Evolutionary conservation across 2,113 vertebrate species (phyloP).

Genomic region (Sinocyclocheilus anophthalmus): DNA sequence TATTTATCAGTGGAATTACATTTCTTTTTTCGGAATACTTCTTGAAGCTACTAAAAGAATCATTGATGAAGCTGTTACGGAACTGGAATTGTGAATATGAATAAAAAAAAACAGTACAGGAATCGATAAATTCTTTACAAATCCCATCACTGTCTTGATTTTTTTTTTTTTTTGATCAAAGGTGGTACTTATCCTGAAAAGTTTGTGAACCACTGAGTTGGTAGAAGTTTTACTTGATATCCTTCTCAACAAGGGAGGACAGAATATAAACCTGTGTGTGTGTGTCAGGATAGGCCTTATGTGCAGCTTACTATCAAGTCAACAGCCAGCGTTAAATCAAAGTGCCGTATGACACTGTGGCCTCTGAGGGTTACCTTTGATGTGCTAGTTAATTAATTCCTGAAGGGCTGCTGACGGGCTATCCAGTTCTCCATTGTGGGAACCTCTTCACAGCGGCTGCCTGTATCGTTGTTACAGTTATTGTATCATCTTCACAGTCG

Average conservation of each 20-base stretch:
- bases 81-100: not conserved
- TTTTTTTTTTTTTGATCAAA: constrained; percentile 3
- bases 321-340: constrained; percentile 28
- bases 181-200: not conserved
- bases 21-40: not conserved
- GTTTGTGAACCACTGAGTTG: not conserved
- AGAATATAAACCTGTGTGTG: not conserved
- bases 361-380: constrained; percentile 46
- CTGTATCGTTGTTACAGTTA: constrained; percentile 48
- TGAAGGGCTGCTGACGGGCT: constrained; percentile 25
- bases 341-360: constrained; percentile 15
- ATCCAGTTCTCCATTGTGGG: constrained; percentile 26
- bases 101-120: not conserved
- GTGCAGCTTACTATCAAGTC: constrained; percentile 17
- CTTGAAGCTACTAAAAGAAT: not conserved
- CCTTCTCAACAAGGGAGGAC: not conserved
- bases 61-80: constrained; percentile 6
- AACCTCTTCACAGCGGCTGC: constrained; percentile 7
- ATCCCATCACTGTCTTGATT: not conserved
- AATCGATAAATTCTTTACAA: not conserved
- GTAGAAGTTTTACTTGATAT: not conserved
- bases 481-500: constrained; percentile 59
- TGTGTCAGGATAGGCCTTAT: constrained; percentile 8
- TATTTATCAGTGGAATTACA: not conserved
- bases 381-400: constrained; percentile 46